phyloP scores from a whole-genome alignment of 2,797 vertebrate genomes.

The Galago senegalensis region DNA sequence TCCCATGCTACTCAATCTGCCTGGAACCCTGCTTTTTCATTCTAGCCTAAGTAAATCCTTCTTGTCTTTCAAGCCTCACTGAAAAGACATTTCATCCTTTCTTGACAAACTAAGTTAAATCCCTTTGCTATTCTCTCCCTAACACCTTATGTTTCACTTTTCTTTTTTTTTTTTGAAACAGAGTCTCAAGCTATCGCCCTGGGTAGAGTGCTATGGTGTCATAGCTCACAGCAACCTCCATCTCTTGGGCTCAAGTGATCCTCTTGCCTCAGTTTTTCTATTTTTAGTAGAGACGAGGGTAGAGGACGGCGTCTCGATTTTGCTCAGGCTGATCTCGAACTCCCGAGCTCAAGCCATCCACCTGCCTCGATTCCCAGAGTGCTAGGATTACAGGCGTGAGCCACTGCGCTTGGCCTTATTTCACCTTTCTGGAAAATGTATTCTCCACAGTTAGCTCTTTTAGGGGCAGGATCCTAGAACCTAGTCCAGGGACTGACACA shows the following conservation, averaged over 20 bases:
- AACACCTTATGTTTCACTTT: not conserved
- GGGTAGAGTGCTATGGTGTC: no score
- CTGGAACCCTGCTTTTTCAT: not conserved
- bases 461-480: not conserved
- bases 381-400: no score
- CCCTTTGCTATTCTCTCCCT: not conserved
- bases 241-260: no score
- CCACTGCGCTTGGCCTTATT: not conserved
- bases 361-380: no score
- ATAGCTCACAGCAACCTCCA: no score
- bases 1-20: not conserved
- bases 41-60: not conserved
- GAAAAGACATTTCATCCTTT: conserved; percentile 18
- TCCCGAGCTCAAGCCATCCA: no score
- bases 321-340: no score
- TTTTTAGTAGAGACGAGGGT: no score
- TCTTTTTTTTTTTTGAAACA: no score
- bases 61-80: not conserved
- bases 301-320: no score
- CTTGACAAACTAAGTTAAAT: not conserved
- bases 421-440: conserved; percentile 2
- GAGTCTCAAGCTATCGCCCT: no score
- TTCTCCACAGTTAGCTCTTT: not conserved
- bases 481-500: not conserved
- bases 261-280: no score